Evolutionary conservation across 2,888 invertebrate genomes (phyloP).

Genomic region (Sphaerophoria rueppellii): DNA sequence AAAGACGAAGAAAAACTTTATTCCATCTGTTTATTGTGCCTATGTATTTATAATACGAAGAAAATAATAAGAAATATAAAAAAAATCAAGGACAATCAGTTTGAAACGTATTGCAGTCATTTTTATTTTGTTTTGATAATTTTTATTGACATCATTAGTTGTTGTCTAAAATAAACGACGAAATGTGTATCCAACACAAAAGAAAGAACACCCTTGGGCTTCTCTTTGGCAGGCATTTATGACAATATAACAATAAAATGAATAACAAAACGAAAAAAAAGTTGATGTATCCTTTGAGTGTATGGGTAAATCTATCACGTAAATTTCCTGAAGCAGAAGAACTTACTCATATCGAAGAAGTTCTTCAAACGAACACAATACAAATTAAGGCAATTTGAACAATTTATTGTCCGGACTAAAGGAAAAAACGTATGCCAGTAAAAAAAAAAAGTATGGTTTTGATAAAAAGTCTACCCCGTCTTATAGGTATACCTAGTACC

Average conservation of each 20-base stretch:
- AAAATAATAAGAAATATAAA: not conserved
- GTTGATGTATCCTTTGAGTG: not conserved
- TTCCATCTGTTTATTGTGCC: too few relatives aligned
- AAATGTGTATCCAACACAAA: too few relatives aligned
- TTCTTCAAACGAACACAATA: constrained; percentile 39
- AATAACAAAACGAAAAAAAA: not conserved
- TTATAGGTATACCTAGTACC: not conserved
- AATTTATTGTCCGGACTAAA: constrained; percentile 37
- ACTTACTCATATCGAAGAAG: constrained; percentile 15
- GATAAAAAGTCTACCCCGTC: constrained; percentile 38
- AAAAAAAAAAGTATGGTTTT: not conserved
- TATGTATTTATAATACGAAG: not conserved
- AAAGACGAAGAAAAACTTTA: too few relatives aligned
- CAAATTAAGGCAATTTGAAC: constrained; percentile 52
- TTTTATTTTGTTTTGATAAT: constrained; percentile 4
- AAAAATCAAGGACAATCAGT: not conserved
- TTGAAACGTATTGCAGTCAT: not conserved
- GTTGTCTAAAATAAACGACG: constrained; percentile 6
- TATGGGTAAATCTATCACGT: too few relatives aligned
- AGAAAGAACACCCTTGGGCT: not conserved
- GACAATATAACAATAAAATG: not conserved
- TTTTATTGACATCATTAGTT: constrained; percentile 26
- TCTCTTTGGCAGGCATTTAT: not conserved
- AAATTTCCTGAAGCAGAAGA: not conserved
- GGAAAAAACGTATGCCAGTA: not conserved